Evolutionary conservation across 2,113 vertebrate genomes (phyloP).

Genomic region (Coregonus clupeaformis): DNA sequence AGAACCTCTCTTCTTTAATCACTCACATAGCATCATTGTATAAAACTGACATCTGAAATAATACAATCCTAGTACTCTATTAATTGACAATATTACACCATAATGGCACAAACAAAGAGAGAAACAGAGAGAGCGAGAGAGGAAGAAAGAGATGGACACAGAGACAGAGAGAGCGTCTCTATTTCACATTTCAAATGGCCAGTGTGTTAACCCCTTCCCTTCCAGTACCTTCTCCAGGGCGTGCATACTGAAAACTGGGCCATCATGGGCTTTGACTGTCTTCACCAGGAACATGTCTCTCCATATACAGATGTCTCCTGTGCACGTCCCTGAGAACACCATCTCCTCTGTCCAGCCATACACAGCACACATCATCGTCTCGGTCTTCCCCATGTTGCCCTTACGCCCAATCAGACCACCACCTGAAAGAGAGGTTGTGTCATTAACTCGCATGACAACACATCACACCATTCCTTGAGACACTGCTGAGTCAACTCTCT

Average conservation of each 20-base stretch:
- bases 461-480: too few relatives aligned
- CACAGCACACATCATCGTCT: slow-evolving; percentile 97
- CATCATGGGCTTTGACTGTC: slow-evolving; percentile 96
- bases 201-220: background rate
- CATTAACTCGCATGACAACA: too few relatives aligned
- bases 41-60: too few relatives aligned
- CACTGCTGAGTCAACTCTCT: background rate
- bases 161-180: background rate
- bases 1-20: background rate
- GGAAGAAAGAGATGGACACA: background rate
- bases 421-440: slow-evolving; percentile 71
- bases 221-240: slow-evolving; percentile 90
- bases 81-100: too few relatives aligned
- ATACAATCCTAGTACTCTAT: too few relatives aligned
- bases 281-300: slow-evolving; percentile 95
- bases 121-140: background rate
- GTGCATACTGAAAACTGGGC: slow-evolving; percentile 97
- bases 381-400: slow-evolving; percentile 87
- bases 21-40: background rate
- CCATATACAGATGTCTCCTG: slow-evolving; percentile 96
- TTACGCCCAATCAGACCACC: slow-evolving; percentile 95
- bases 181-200: background rate
- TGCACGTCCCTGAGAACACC: slow-evolving; percentile 93
- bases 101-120: background rate
- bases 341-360: slow-evolving; percentile 98